Base-by-base conservation (phyloP, 92 coral and sea anemone genomes). In the Parazoanthus darwini region DNA sequence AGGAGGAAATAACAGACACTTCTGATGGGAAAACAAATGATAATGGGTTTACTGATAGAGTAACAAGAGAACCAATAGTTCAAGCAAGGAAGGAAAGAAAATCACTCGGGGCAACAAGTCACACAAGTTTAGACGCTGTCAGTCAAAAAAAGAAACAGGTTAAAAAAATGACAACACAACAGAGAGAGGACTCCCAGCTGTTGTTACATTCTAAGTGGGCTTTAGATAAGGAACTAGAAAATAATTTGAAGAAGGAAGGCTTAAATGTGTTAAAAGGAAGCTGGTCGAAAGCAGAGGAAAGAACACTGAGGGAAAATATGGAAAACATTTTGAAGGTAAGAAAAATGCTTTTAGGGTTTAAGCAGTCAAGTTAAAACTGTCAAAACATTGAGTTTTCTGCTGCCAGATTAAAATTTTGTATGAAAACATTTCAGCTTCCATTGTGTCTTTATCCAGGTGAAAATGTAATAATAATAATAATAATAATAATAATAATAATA, bases 251-350 rank as follows among this genome's bases (percentile, higher is more conserved):
- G 50, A 56, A 56, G 50, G 73, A 80, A 56, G 85, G 85, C 51
- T 29, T 80, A 20, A 38, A 1, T 80, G 13, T 80, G 48, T 10
- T 25, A 6, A 35, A 58, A 58, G 85, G 85, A 58, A 80, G 18
- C 2, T 80, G 85, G 85, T 51, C 72, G 16, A 80, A 80, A 48
- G 25, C 39, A 80, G 85, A 80, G 42, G 85, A 80, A 58, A 25
- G 33, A 0, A 51, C 42, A 3, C 29, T 80, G 42, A 80, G 85
- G 44, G 38, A 26, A 25, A 80, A 80, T 44, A 80, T 80, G 85
- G 26, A 80, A 11, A 36, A 54, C 5, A 58, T 80, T 36, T 26
- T 80, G 46, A 80, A 80, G 85, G 85, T 80, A 56, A 15, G 33
- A 51, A 22, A 37, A 48, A 39, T 36, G n/a, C 59, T 35, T 14